Evolutionary conservation across 2,797 vertebrate genomes (phyloP).

Genomic region (Vespertilio murinus): DNA sequence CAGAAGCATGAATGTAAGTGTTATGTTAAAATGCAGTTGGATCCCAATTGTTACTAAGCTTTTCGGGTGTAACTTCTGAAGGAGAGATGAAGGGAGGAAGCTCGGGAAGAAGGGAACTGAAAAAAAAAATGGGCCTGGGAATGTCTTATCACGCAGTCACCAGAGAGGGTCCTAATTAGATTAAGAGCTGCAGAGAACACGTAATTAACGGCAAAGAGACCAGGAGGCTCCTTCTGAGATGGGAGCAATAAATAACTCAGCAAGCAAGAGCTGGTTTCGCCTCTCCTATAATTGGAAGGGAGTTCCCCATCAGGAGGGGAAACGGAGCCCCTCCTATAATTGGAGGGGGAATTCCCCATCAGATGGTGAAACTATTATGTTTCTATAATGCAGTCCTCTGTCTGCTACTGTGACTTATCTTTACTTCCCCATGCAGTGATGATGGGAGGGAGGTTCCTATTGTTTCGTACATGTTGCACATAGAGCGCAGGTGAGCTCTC

Average conservation of each 20-base stretch:
- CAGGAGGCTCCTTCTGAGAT: conserved; percentile 15
- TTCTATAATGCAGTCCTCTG: neutral
- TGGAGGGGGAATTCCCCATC: neutral
- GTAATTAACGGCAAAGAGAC: conserved; percentile 49
- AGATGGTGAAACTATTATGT: no score
- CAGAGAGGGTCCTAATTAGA: conserved; percentile 62
- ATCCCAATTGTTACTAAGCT: conserved; percentile 73
- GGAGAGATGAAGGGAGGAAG: conserved; percentile 42
- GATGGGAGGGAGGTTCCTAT: neutral
- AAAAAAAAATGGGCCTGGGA: conserved; percentile 18
- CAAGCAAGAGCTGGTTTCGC: neutral
- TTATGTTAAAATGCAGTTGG: conserved; percentile 78
- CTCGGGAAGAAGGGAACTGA: conserved; percentile 32
- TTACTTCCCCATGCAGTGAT: neutral
- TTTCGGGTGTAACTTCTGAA: neutral
- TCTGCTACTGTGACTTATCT: neutral
- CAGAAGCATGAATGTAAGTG: conserved; percentile 83
- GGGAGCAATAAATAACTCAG: conserved; percentile 3
- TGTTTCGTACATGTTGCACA: neutral
- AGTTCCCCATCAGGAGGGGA: neutral
- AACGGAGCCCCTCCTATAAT: neutral
- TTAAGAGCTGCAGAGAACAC: conserved; percentile 24
- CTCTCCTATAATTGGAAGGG: neutral
- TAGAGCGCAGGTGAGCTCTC: neutral
- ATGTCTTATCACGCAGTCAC: conserved; percentile 28